phyloP scores from a whole-genome alignment of 2,888 invertebrate genomes.

The Antitype chi region DNA sequence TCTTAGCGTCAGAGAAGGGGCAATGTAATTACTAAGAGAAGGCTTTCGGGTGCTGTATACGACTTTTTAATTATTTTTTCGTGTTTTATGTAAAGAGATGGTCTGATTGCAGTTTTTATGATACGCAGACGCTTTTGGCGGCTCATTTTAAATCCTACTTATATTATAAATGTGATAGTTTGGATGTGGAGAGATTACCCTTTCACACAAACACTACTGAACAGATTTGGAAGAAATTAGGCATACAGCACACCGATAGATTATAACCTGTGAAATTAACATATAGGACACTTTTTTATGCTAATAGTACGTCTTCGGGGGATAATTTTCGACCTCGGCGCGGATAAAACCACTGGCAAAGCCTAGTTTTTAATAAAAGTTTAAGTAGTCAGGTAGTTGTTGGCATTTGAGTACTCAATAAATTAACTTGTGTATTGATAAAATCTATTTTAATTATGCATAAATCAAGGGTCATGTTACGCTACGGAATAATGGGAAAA shows the following conservation, averaged over 20 bases:
- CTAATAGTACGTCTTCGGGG: too few relatives aligned
- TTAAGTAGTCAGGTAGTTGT: neutral
- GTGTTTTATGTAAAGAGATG: slow-evolving; percentile 48
- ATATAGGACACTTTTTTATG: too few relatives aligned
- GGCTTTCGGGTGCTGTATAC: slow-evolving; percentile 40
- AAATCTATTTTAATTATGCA: neutral
- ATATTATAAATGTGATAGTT: too few relatives aligned
- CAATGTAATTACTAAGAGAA: slow-evolving; percentile 68
- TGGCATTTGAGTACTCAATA: neutral
- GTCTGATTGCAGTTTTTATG: slow-evolving; percentile 48
- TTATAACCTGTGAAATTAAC: too few relatives aligned
- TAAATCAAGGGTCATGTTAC: neutral
- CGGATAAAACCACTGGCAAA: too few relatives aligned
- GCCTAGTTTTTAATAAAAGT: neutral
- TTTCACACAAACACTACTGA: too few relatives aligned
- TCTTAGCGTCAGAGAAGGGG: slow-evolving; percentile 66
- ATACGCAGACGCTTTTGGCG: slow-evolving; percentile 1
- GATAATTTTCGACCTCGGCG: too few relatives aligned
- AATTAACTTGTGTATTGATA: neutral
- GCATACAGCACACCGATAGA: too few relatives aligned
- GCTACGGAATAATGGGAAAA: neutral
- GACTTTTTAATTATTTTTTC: slow-evolving; percentile 61
- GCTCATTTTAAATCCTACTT: neutral
- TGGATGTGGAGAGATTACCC: too few relatives aligned
- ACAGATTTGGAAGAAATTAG: too few relatives aligned